Evolutionary conservation across 1,140 invertebrate genomes (phyloP), one percentile per base, ranked within the genome.

Genomic region (Paramacrobiotus metropolitanus): DNA sequence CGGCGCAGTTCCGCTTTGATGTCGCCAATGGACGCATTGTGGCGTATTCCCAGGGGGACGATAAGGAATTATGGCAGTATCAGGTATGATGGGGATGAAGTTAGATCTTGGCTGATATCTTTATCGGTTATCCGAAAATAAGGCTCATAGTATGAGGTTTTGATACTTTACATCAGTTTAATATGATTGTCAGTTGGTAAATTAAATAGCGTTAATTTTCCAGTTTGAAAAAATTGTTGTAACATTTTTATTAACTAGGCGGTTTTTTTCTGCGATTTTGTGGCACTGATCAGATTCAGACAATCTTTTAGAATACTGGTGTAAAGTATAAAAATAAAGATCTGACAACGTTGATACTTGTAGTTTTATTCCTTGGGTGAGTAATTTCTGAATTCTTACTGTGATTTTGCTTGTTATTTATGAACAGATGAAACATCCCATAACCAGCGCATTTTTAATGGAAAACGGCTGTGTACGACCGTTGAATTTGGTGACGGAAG

Each of bases 1-100:
- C n/a, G n/a, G n/a, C n/a, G n/a, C n/a, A n/a, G n/a, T 40, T 40
- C 34, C 34, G 48, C 48, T 55, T 55, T 24, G 48, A 55, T 15
- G 28, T 55, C 4, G 24, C 48, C 48, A 55, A 9, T 55, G 48
- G 15, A 4, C 15, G 15, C 9, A 55, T 24, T 55, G 4, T 15
- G 48, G 48, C 34, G 9, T n/a, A 15, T 15, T 40, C 34, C 9
- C 9, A 9, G 34, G n/a, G 34, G 9, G 34, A n/a, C 34, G 34
- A n/a, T 40, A 9, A 40, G 34, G 34, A 40, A 40, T n/a, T 40
- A 9, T 40, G 34, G 34, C 34, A 40, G 9, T n/a, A 40, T 40
- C 34, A 40, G 34, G 34, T 40, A 9, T 40, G 34, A 40, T 15
- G n/a, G n/a, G n/a, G 9, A 40, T 9, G 9, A 9, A 40, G 34